Conservation (phyloP, 2,888 invertebrate genomes). For the Lasioglossum malachurum region DNA sequence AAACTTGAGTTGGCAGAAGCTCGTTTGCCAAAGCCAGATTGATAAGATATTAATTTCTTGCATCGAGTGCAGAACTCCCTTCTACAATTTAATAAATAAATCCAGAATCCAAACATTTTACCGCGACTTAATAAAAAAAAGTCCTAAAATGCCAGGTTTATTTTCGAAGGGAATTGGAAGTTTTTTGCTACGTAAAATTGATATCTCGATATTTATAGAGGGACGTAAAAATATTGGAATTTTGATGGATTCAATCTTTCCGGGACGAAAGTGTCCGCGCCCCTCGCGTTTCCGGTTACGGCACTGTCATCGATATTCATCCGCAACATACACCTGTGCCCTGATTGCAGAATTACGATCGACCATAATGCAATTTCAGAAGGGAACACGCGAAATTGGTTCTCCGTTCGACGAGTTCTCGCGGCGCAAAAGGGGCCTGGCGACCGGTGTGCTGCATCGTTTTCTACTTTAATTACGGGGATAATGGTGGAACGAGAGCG, state of each 20-base stretch:
- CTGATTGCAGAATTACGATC: slow-evolving; percentile 79
- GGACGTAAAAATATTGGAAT: background rate
- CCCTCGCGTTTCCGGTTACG: slow-evolving; percentile 41
- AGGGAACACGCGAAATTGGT: slow-evolving; percentile 68
- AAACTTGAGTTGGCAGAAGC: no score
- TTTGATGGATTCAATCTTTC: background rate
- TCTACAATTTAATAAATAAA: background rate
- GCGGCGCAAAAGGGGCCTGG: slow-evolving; percentile 11
- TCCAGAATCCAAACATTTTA: background rate
- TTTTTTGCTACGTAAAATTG: background rate
- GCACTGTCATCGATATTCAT: slow-evolving; percentile 71
- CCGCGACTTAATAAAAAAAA: background rate
- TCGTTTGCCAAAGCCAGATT: no score
- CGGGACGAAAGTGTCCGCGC: background rate
- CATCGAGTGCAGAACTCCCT: background rate
- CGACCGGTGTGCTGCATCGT: slow-evolving; percentile 11
- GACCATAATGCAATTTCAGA: slow-evolving; percentile 74
- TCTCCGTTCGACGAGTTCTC: slow-evolving; percentile 41
- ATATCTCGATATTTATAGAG: background rate
- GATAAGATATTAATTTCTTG: background rate
- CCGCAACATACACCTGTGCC: slow-evolving; percentile 76
- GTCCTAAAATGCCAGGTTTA: background rate
- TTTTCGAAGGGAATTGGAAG: background rate
- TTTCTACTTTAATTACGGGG: slow-evolving; percentile 60
- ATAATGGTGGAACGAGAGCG: slow-evolving; percentile 23